These are phyloP conservation scores for Aphelinus atriplicis DNA, from an alignment of 1,140 invertebrate genomes.

Conservation along the genomic window DNA sequence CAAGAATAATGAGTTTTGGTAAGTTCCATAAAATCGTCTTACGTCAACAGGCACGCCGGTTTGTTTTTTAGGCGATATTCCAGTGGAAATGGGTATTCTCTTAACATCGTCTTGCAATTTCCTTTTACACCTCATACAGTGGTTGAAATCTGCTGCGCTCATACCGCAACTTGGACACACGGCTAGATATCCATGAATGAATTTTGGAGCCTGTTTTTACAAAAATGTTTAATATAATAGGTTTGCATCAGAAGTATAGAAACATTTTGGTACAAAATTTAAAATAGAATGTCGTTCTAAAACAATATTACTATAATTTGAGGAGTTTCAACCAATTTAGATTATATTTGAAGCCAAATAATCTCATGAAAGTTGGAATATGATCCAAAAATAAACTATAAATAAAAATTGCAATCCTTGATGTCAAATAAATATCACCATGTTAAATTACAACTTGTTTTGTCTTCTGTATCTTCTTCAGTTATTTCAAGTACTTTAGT, in stretches of 20 bases:
- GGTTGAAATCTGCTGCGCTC: conserved; percentile 76
- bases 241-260: too few relatives aligned
- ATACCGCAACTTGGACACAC: conserved; percentile 79
- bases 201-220: conserved; percentile 64
- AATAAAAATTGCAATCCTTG: too few relatives aligned
- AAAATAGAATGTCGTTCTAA: not conserved
- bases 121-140: conserved; percentile 73
- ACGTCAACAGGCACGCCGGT: conserved; percentile 53
- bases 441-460: too few relatives aligned
- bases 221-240: conserved; percentile 37
- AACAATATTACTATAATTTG: not conserved
- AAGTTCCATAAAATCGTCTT: conserved; percentile 37
- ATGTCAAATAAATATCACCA: too few relatives aligned
- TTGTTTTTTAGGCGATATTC: conserved; percentile 52
- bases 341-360: not conserved
- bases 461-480: too few relatives aligned
- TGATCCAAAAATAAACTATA: too few relatives aligned
- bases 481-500: too few relatives aligned
- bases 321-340: not conserved
- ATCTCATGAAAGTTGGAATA: too few relatives aligned
- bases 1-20: not conserved
- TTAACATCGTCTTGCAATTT: conserved; percentile 68
- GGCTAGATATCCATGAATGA: conserved; percentile 75
- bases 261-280: not conserved
- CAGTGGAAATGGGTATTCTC: conserved; percentile 52